Evolutionary conservation across 2,797 vertebrate genomes (phyloP), one percentile per base, ranked within the genome.

Genomic region (Pachyuromys duprasi): DNA sequence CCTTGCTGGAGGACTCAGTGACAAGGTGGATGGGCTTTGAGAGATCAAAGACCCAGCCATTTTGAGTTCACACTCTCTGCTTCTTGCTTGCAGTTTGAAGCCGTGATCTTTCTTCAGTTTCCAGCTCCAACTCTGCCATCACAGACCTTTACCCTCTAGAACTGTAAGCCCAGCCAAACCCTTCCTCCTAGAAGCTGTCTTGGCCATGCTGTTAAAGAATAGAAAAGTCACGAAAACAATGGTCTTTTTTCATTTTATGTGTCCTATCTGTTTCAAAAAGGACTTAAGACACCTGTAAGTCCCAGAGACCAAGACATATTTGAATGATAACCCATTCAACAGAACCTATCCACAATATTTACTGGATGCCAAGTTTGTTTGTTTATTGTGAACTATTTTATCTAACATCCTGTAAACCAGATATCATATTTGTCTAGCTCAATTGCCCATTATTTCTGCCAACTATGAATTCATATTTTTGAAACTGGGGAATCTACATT

Each of bases 311-410:
- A 93, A 78, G 83, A 80, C 65, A 65, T 65, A 45, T 39, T 69
- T 95, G 39, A 49, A 75, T 39, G 15, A 70, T 36, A 15, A 70
- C 42, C 79, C 49, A 33, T 60, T 76, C 39, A 93, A 49, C 9
- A 95, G 84, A 95, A 69, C 26, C 36, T 33, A 93, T 72, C 60
- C 63, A 72, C 75, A 92, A 72, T 67, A 86, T 78, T 86, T 90
- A 42, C 17, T 76, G 22, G 69, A 31, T 91, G 53, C 36, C 67
- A 89, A 74, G 9, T 89, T 70, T 95, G 42, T 81, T 72, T 28
- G n/a, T 80, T 80, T 94, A 14, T 82, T 33, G 24, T 69, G 36
- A 76, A 65, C 74, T 94, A 49, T 13, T 96, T 86, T 83, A 17
- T 87, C 33, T 39, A 92, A 57, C 31, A 83, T 74, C 92, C 83